These are phyloP conservation scores for Andrena marginata DNA, from an alignment of 2,888 invertebrate species.

Conservation along the genomic window DNA sequence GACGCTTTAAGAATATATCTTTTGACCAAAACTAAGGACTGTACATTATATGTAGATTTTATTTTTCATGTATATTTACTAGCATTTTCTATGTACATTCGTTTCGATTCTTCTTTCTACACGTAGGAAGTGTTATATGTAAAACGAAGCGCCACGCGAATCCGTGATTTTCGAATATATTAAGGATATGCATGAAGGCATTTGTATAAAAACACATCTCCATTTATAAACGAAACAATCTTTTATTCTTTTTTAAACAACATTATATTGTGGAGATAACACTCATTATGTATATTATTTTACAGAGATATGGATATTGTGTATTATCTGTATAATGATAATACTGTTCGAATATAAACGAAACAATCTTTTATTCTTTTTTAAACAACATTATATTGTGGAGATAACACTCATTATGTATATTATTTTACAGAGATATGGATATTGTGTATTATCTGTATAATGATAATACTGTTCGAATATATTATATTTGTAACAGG, in stretches of 20 bases:
- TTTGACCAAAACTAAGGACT: slow-evolving; percentile 34
- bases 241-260: slow-evolving; percentile 31
- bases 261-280: slow-evolving; percentile 34
- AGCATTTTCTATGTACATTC: not conserved
- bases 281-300: slow-evolving; percentile 24
- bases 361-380: slow-evolving; percentile 10
- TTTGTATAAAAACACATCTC: slow-evolving; percentile 1
- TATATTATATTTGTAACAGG: slow-evolving; percentile 9
- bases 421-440: slow-evolving; percentile 16
- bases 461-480: slow-evolving; percentile 49
- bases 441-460: slow-evolving; percentile 14
- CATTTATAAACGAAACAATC: slow-evolving; percentile 12
- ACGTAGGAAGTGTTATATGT: not conserved
- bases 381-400: slow-evolving; percentile 43
- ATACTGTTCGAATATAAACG: slow-evolving; percentile 38
- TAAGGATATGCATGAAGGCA: not conserved
- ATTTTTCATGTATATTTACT: not conserved
- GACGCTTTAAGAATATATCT: not conserved
- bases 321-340: slow-evolving; percentile 41
- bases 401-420: slow-evolving; percentile 18
- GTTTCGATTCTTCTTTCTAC: not conserved
- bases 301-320: slow-evolving; percentile 5
- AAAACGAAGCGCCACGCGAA: not conserved
- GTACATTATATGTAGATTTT: slow-evolving; percentile 4
- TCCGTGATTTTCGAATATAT: not conserved